These are phyloP conservation scores for Automeris io DNA, from an alignment of 2,888 invertebrate genomes.

Conservation along the genomic window DNA sequence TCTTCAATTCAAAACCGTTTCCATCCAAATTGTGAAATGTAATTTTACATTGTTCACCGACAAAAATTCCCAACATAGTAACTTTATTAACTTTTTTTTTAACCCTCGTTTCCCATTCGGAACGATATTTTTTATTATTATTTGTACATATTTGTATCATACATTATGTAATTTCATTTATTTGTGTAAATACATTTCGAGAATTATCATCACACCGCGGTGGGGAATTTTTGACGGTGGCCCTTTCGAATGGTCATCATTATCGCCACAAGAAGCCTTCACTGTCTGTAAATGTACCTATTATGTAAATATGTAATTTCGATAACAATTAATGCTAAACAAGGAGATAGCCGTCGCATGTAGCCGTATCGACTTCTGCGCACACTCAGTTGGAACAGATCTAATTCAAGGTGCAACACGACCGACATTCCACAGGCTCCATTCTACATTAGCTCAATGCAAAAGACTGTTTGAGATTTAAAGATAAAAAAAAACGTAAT, in stretches of 20 bases:
- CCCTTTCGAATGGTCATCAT: constrained; percentile 46
- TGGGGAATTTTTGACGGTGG: constrained; percentile 46
- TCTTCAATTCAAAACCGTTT: constrained; percentile 41
- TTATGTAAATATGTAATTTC: constrained; percentile 70
- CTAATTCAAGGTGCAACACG: constrained; percentile 35
- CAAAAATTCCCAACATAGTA: constrained; percentile 26
- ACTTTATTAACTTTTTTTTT: constrained; percentile 13
- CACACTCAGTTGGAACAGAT: constrained; percentile 36
- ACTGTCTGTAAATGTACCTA: constrained; percentile 50
- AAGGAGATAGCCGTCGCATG: constrained; percentile 61
- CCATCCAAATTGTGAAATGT: constrained; percentile 43
- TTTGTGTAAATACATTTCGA: constrained; percentile 31
- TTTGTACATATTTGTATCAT: constrained; percentile 65
- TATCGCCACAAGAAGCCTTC: constrained; percentile 58
- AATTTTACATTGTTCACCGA: constrained; percentile 7
- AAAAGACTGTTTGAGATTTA: constrained; percentile 71
- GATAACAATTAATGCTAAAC: constrained; percentile 62
- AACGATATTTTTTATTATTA: constrained; percentile 32
- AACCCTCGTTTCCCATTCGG: constrained; percentile 26
- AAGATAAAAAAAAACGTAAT: constrained; percentile 49
- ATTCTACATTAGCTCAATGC: constrained; percentile 70
- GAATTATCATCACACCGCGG: constrained; percentile 13
- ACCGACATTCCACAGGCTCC: constrained; percentile 68
- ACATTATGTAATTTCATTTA: constrained; percentile 16
- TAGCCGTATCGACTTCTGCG: constrained; percentile 68